A percentile compares a stretch with the other conserved stretches of the same genome.
phyloP scores from a whole-genome alignment of 2,888 invertebrate species.

The Aproaerema taeniolella region DNA sequence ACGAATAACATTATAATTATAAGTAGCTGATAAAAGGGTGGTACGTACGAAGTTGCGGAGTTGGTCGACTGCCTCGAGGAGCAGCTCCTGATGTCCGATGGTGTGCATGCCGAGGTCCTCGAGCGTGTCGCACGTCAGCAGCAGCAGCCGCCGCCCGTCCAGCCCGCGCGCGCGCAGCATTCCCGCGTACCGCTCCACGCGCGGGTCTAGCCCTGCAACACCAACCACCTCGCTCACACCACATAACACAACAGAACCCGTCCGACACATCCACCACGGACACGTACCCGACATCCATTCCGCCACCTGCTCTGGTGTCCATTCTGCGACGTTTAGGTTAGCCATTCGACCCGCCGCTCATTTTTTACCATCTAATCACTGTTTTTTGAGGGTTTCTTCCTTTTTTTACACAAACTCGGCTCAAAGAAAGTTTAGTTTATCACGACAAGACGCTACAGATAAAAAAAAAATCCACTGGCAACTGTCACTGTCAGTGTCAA shows the following conservation, averaged over 20 bases:
- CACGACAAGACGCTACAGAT: neutral
- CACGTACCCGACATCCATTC: slow-evolving; percentile 91
- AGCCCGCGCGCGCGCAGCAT: slow-evolving; percentile 89
- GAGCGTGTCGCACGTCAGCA: slow-evolving; percentile 91
- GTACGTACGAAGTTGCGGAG: slow-evolving; percentile 89
- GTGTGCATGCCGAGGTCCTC: slow-evolving; percentile 90
- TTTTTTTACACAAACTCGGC: slow-evolving; percentile 22
- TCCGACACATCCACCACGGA: slow-evolving; percentile 21
- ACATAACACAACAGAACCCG: too few relatives aligned
- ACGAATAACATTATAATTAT: too few relatives aligned
- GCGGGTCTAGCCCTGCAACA: slow-evolving; percentile 84
- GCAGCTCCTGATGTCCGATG: slow-evolving; percentile 95
- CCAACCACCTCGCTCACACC: slow-evolving; percentile 30
- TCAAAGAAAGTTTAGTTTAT: slow-evolving; percentile 9
- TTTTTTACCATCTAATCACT: slow-evolving; percentile 31
- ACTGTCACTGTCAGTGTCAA: slow-evolving; percentile 6
- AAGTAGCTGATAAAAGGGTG: neutral
- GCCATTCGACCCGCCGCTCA: slow-evolving; percentile 44
- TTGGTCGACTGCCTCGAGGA: slow-evolving; percentile 94
- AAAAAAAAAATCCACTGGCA: neutral
- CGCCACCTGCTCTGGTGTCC: slow-evolving; percentile 93
- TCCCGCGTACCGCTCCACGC: slow-evolving; percentile 87
- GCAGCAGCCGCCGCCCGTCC: slow-evolving; percentile 88
- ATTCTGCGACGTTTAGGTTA: slow-evolving; percentile 84
- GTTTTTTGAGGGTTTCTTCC: slow-evolving; percentile 28